phyloP scores from a whole-genome alignment of 1,140 invertebrate genomes.

The Dendrolimus punctatus region DNA sequence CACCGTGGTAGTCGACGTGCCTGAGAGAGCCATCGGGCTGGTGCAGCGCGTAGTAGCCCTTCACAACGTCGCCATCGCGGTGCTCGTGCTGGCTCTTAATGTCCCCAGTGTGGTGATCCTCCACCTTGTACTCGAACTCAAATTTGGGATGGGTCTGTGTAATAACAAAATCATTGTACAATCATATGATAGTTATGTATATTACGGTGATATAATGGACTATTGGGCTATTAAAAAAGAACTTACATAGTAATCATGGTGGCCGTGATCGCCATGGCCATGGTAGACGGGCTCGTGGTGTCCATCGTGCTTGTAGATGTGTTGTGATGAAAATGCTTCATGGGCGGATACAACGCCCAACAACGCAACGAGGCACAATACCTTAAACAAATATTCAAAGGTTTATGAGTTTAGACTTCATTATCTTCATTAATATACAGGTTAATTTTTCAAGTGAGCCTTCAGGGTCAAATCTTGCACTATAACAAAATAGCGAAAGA shows the following conservation, averaged over 20 bases:
- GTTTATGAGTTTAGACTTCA: too few species aligned
- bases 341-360: neutral
- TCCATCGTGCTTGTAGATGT: constrained; percentile 4
- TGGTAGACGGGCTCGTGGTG: constrained; percentile 3
- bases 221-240: neutral
- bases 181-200: too few species aligned
- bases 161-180: too few species aligned
- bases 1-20: constrained; percentile 17
- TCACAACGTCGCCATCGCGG: constrained; percentile 18
- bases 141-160: constrained; percentile 24
- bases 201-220: too few species aligned
- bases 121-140: constrained; percentile 25
- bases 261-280: constrained; percentile 1
- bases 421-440: too few species aligned
- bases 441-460: too few species aligned
- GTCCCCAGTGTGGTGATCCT: constrained; percentile 22
- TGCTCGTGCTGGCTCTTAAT: constrained; percentile 23
- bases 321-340: constrained; percentile 5
- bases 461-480: too few species aligned
- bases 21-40: constrained; percentile 21
- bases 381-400: neutral
- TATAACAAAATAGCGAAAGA: too few species aligned
- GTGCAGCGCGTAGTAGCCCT: constrained; percentile 22
- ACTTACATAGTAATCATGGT: constrained; percentile 7
- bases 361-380: neutral